A percentile compares a stretch with the other conserved stretches of the same genome.
Evolutionary conservation across 2,888 invertebrate genomes (phyloP).

Genomic region (Chironomus riparius): DNA sequence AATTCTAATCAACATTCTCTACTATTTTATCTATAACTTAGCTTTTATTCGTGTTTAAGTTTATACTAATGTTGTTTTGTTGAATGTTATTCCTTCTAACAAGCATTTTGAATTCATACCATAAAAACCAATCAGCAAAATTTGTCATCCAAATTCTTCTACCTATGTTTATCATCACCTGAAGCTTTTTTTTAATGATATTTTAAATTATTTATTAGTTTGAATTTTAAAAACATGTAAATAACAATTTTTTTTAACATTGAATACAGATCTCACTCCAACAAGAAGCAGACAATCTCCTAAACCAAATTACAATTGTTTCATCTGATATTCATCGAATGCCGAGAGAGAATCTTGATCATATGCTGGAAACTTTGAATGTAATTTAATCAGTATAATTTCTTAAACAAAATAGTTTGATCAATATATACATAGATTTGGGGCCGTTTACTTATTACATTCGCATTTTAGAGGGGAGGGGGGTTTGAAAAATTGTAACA

Average conservation of each 20-base stretch:
- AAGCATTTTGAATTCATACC: too few relatives aligned
- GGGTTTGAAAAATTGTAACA: too few relatives aligned
- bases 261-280: slow-evolving; percentile 6
- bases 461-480: too few relatives aligned
- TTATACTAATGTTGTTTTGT: too few relatives aligned
- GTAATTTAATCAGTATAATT: neutral
- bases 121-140: too few relatives aligned
- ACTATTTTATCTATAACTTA: too few relatives aligned
- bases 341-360: slow-evolving; percentile 23
- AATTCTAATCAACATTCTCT: too few relatives aligned
- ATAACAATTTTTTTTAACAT: neutral
- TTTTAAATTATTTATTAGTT: neutral
- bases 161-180: neutral
- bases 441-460: too few relatives aligned
- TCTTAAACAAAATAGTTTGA: too few relatives aligned
- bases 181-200: neutral
- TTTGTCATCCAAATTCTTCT: neutral
- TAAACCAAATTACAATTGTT: slow-evolving; percentile 3
- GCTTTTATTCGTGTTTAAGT: too few relatives aligned
- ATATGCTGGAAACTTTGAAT: slow-evolving; percentile 24
- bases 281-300: slow-evolving; percentile 8
- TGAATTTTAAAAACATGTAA: neutral
- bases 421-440: too few relatives aligned
- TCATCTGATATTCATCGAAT: slow-evolving; percentile 17
- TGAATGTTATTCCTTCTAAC: too few relatives aligned